phyloP scores from a whole-genome alignment of 2,888 invertebrate species.

The Deilephila elpenor region DNA sequence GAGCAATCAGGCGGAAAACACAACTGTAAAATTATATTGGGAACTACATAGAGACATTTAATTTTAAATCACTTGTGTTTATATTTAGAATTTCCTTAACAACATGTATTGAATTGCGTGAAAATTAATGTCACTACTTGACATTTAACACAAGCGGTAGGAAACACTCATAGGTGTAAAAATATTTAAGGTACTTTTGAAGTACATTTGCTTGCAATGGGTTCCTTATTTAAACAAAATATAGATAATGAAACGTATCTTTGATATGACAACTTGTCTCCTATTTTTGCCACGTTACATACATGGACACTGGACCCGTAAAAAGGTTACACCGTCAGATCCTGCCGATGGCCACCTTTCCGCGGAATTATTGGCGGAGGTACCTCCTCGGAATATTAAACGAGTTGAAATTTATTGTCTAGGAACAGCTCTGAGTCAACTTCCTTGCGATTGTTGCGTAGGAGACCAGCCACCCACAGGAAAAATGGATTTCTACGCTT shows the following conservation, averaged over 20 bases:
- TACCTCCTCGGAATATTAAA: slow-evolving; percentile 65
- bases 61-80: no score
- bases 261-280: not conserved
- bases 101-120: no score
- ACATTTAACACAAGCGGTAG: no score
- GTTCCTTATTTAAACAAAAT: no score
- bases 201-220: no score
- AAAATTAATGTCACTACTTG: no score
- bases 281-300: slow-evolving; percentile 11
- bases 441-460: slow-evolving; percentile 56
- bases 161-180: no score
- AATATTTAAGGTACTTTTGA: no score
- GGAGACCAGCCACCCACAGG: slow-evolving; percentile 57
- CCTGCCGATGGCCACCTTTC: slow-evolving; percentile 42
- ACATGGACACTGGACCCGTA: slow-evolving; percentile 23
- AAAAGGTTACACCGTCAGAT: slow-evolving; percentile 42
- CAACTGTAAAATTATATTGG: no score
- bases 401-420: slow-evolving; percentile 60
- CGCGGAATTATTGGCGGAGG: slow-evolving; percentile 53
- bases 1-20: no score
- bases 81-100: no score
- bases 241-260: not conserved
- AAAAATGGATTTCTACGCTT: slow-evolving; percentile 37
- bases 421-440: slow-evolving; percentile 63
- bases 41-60: no score